Evolutionary conservation across 2,113 vertebrate genomes (phyloP), one percentile per base, ranked within the genome.

Genomic region (Chaetorhynchus papuensis): DNA sequence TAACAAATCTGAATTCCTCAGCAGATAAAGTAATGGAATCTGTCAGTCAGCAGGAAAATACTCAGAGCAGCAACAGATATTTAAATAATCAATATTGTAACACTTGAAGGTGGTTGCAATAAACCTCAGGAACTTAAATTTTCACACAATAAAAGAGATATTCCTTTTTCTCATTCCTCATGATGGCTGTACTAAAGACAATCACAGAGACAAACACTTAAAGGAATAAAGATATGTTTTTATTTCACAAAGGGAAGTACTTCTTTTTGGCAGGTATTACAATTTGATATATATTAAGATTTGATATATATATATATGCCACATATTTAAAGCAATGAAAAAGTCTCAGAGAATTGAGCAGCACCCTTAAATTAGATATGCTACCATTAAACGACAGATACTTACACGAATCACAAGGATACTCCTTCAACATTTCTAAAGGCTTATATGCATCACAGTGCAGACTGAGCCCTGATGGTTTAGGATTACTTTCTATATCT

Each of bases 11-110:
- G 95, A 97, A 96, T 98, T 97, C 96, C 94, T 96, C 89, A 91
- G 93, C 95, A 95, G 96, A 97, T 97, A 95, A 97, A 97, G 94
- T 98, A 98, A 98, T 98, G 95, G 97, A 95, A 98, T 96, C 97
- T 98, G 97, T 97, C 98, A 94, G 81, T 98, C 97, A 97, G 68
- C 30, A 79, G 14, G 61, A 95, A 93, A 95, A 96, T 92, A 93
- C 66, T 84, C 60, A 65, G 82, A 95, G 42, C 45, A 69, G 53
- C 53, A 87, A 65, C n/a, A 87, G 61, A 94, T 97, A 92, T 94
- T 96, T 93, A 97, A 96, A 96, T 96, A 94, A 97, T 97, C 96
- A 80, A 96, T 97, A 95, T 21, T 87, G 45, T 74, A 94, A 49
- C 79, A 87, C 89, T 89, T 87, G 59, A 90, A 87, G 76, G 42